Evolutionary conservation across 92 coral and sea anemone species (phyloP), one percentile per base, ranked within the genome.

Genomic region (Ricordea florida): DNA sequence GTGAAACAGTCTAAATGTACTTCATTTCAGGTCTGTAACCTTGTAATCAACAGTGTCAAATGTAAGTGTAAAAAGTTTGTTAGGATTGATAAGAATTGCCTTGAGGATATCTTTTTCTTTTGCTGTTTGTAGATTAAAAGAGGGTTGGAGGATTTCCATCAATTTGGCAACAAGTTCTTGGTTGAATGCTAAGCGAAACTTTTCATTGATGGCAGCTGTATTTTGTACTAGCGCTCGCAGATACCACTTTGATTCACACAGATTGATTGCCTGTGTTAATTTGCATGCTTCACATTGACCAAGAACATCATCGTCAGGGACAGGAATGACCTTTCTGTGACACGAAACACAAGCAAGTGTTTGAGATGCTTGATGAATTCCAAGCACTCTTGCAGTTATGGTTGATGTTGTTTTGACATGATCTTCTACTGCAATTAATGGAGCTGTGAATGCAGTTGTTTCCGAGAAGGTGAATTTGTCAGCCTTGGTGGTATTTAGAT

Each of bases 381-480:
- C 53, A 46, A 1, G 53, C 23, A 46, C 18, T 46, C 53, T 46
- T n/a, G 53, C 27, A 46, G 53, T 46, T 46, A 46, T 46, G 53
- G 53, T 46, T 18, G 28, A 46, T 46, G 53, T 46, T 46, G 53
- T 46, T 46, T 46, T 46, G 53, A 46, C 53, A 46, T 46, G 25
- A 10, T 46, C 53, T n/a, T 46, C 25, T 46, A 46, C 22, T 46
- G 53, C 18, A n/a, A 46, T 18, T 46, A 46, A 18, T 46, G 25
- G 53, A 46, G 22, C 18, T 46, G 24, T 46, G 21, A 46, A 46
- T 46, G 53, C 53, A 46, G 53, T 10, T 46, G 53, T 46, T 28
- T 46, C 53, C 18, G 53, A 46, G 53, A 46, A 46, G 53, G 53
- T 46, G 18, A 46, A 46, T 46, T 46, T 46, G 53, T 46, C 53